Conservation (phyloP, 35 echinoderm and acorn worm species). For the Eucidaris tribuloides region DNA sequence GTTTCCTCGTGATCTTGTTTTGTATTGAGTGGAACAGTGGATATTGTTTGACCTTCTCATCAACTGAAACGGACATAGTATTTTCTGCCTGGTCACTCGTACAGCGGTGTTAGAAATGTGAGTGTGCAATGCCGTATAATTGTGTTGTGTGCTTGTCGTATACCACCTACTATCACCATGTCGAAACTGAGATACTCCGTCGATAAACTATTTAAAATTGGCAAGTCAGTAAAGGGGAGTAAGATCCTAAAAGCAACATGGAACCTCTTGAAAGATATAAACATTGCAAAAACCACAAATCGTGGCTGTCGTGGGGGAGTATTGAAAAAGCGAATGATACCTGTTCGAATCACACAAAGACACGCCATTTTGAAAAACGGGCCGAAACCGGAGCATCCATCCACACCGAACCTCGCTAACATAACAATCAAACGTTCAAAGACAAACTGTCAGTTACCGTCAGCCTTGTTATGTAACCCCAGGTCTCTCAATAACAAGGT, state of each 20-base stretch:
- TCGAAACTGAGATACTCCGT: too few species aligned
- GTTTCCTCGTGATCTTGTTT: too few species aligned
- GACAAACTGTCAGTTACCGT: background rate
- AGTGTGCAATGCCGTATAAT: too few species aligned
- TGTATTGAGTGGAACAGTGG: too few species aligned
- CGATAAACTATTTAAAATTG: background rate
- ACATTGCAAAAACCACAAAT: background rate
- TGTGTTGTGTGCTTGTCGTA: too few species aligned
- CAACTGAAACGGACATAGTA: too few species aligned
- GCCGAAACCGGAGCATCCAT: background rate
- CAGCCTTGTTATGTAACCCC: conserved; percentile 19
- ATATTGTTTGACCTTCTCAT: too few species aligned
- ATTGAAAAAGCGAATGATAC: background rate
- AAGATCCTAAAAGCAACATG: background rate
- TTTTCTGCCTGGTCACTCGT: too few species aligned
- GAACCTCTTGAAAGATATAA: background rate
- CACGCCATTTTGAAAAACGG: background rate
- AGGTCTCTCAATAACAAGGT: conserved; percentile 37
- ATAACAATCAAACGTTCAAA: background rate
- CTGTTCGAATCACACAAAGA: background rate
- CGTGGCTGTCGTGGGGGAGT: background rate
- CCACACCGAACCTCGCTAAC: background rate
- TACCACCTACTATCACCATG: too few species aligned
- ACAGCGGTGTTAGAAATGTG: too few species aligned
- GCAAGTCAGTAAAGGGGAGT: background rate